Evolutionary conservation across 92 coral and sea anemone genomes (phyloP).

Genomic region (Parazoanthus darwini): DNA sequence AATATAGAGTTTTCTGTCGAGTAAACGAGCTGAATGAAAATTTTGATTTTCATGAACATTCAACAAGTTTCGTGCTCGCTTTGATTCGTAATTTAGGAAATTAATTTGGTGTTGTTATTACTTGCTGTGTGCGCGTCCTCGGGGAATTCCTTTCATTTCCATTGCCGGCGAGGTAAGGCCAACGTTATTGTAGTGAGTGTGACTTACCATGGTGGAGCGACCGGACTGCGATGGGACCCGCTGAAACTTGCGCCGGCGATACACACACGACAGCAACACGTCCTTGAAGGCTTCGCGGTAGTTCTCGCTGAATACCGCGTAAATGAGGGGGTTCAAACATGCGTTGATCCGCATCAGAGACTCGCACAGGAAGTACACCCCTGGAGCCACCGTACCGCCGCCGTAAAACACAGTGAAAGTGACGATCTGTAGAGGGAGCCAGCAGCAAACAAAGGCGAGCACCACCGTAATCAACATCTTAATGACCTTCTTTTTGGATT

Average conservation of each 20-base stretch:
- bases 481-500: conserved; percentile 46
- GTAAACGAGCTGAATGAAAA: too few relatives aligned
- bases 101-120: not conserved
- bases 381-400: not conserved
- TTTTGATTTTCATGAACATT: too few relatives aligned
- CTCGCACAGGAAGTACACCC: conserved; percentile 46
- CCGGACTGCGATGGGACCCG: conserved; percentile 13
- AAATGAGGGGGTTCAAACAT: conserved; percentile 71
- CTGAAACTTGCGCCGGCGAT: conserved; percentile 5
- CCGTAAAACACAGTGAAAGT: conserved; percentile 42
- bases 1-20: too few relatives aligned
- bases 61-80: too few relatives aligned
- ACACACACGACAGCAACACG: conserved; percentile 3
- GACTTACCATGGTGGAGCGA: conserved; percentile 36
- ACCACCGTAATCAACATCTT: conserved; percentile 63
- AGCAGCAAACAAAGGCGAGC: conserved; percentile 59
- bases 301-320: conserved; percentile 76
- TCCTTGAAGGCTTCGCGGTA: conserved; percentile 77
- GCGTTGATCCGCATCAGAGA: conserved; percentile 79
- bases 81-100: too few relatives aligned
- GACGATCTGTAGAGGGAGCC: conserved; percentile 69
- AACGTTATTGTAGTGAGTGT: not conserved
- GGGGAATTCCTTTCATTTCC: conserved; percentile 7
- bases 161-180: conserved; percentile 24
- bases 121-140: not conserved